phyloP scores from a whole-genome alignment of 92 coral and sea anemone species.

The Siderastrea siderea region DNA sequence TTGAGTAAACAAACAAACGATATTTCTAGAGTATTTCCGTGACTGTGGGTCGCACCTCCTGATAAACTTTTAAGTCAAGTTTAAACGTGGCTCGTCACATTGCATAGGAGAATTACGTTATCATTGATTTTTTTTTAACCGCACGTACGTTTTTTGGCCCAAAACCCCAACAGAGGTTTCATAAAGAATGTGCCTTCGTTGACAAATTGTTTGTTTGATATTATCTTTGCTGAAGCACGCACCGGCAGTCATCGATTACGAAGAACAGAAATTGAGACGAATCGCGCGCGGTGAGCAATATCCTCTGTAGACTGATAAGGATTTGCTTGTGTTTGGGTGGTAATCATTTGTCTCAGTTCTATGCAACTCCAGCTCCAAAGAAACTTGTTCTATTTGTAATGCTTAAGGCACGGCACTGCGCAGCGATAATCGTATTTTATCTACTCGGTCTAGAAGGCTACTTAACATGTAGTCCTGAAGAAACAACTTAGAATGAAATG shows the following conservation, averaged over 20 bases:
- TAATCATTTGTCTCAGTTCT: background rate
- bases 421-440: too few species aligned
- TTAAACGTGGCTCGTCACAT: background rate
- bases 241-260: background rate
- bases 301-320: background rate
- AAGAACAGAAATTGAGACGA: background rate
- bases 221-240: background rate
- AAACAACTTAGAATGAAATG: too few species aligned
- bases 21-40: background rate
- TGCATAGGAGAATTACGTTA: too few species aligned
- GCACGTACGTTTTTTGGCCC: background rate
- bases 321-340: background rate
- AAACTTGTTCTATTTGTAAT: background rate
- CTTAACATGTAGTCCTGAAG: too few species aligned
- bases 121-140: too few species aligned
- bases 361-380: background rate
- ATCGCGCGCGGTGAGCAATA: background rate
- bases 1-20: background rate
- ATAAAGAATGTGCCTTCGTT: background rate
- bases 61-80: background rate
- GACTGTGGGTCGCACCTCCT: background rate
- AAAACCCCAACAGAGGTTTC: background rate
- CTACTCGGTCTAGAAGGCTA: too few species aligned
- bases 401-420: too few species aligned
- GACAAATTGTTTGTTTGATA: constrained; percentile 10